Evolutionary conservation across 2,113 vertebrate genomes (phyloP).

Genomic region (Piprites chloris): DNA sequence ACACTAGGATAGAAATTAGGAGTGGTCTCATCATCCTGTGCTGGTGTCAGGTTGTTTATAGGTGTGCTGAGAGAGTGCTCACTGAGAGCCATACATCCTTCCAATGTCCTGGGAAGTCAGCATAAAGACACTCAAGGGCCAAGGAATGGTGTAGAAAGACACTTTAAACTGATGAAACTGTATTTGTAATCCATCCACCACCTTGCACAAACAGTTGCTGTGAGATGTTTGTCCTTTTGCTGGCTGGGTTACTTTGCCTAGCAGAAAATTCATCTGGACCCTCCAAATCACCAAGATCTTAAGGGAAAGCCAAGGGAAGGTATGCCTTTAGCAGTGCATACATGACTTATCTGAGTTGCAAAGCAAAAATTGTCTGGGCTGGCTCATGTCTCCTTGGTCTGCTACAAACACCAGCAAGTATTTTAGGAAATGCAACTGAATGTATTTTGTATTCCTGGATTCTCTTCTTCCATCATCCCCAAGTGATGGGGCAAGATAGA

Average conservation of each 20-base stretch:
- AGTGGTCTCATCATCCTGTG: background rate
- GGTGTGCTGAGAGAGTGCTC: rapidly evolving
- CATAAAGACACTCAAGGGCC: background rate
- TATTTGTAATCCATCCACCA: background rate
- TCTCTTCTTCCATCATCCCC: background rate
- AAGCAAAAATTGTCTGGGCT: background rate
- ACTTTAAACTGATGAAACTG: background rate
- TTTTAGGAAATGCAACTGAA: background rate
- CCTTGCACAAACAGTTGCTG: background rate
- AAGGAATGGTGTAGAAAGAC: background rate
- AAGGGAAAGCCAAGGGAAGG: background rate
- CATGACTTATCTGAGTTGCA: rapidly evolving
- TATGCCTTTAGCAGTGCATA: background rate
- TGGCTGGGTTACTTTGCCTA: background rate
- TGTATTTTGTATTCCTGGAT: background rate
- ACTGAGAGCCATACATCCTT: background rate
- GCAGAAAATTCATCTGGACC: background rate
- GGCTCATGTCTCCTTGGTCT: background rate
- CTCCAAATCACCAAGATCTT: background rate
- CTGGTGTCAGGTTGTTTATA: background rate
- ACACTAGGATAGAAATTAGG: background rate
- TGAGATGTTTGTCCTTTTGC: background rate
- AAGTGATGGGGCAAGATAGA: rapidly evolving
- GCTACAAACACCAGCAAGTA: rapidly evolving
- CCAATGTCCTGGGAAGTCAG: background rate